These are phyloP conservation scores for Cossypha niveicapilla DNA, from an alignment of 2,797 vertebrate species.

Conservation along the genomic window DNA sequence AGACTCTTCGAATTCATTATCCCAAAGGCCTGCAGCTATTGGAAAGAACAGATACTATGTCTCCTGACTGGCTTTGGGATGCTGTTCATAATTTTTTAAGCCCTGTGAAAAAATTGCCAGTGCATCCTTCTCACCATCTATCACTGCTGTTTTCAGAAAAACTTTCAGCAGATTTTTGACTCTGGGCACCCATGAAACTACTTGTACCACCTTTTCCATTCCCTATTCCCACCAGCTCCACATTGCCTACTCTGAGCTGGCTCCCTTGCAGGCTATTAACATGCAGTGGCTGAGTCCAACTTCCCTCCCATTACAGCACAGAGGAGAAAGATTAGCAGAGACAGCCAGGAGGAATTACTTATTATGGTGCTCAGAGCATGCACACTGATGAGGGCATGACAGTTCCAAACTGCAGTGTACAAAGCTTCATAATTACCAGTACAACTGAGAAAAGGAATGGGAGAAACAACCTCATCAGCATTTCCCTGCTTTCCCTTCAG, in stretches of 20 bases:
- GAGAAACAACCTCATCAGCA: conserved; percentile 16
- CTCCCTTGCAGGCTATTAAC: background rate
- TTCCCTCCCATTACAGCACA: background rate
- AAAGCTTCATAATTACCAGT: conserved; percentile 31
- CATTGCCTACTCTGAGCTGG: background rate
- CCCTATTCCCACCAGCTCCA: background rate
- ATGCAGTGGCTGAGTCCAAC: background rate
- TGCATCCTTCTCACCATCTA: background rate
- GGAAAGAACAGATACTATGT: background rate
- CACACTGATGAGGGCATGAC: background rate
- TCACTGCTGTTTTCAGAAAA: background rate
- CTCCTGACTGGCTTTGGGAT: background rate
- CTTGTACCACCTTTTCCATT: background rate
- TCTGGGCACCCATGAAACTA: background rate
- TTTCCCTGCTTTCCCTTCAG: background rate
- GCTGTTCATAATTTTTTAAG: background rate
- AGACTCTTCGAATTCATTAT: conserved; percentile 20
- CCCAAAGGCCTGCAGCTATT: background rate
- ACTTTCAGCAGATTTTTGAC: background rate
- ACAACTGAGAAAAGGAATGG: conserved; percentile 12
- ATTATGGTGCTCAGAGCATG: background rate
- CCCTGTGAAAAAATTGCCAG: background rate
- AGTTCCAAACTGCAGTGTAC: background rate
- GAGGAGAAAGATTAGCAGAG: conserved; percentile 34
- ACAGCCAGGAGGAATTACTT: conserved; percentile 35